These are phyloP conservation scores for Andrena hattorfiana DNA, from an alignment of 2,888 invertebrate species.

Conservation along the genomic window DNA sequence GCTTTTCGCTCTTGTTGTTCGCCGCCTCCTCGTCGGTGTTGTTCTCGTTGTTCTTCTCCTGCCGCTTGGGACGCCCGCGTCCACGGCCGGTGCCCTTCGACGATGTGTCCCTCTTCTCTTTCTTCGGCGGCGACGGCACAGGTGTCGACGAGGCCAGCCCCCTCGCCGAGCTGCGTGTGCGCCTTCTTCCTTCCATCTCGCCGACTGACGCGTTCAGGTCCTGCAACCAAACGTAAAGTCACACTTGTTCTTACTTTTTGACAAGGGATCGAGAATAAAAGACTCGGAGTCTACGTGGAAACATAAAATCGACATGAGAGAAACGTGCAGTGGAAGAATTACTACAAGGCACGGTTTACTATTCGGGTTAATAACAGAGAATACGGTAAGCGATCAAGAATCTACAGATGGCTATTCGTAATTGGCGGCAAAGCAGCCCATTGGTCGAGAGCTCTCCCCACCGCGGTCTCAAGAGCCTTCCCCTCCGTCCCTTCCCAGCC, in stretches of 20 bases:
- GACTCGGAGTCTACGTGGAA: no score
- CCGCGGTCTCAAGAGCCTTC: conserved; percentile 20
- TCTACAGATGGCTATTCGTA: conserved; percentile 59
- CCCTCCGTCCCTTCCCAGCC: conserved; percentile 52
- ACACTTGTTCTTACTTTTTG: no score
- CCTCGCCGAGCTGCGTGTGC: conserved; percentile 87
- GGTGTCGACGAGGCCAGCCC: conserved; percentile 86
- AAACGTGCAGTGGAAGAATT: no score
- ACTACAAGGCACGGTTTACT: not conserved
- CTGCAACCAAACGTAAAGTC: conserved; percentile 74
- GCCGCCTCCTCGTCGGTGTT: conserved; percentile 80
- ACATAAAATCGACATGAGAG: no score
- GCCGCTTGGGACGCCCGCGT: conserved; percentile 83
- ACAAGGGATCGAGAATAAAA: no score
- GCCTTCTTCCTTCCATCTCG: conserved; percentile 87
- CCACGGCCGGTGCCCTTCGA: conserved; percentile 83
- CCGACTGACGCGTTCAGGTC: conserved; percentile 84
- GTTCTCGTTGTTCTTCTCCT: conserved; percentile 81
- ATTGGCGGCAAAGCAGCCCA: conserved; percentile 72
- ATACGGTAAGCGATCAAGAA: not conserved
- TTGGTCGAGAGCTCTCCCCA: conserved; percentile 66
- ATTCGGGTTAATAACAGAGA: conserved; percentile 27
- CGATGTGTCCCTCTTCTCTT: conserved; percentile 84
- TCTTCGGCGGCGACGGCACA: conserved; percentile 86
- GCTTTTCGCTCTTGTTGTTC: conserved; percentile 81